Evolutionary conservation across 2,888 invertebrate genomes (phyloP), one percentile per base, ranked within the genome.

Genomic region (Sycophila texana): DNA sequence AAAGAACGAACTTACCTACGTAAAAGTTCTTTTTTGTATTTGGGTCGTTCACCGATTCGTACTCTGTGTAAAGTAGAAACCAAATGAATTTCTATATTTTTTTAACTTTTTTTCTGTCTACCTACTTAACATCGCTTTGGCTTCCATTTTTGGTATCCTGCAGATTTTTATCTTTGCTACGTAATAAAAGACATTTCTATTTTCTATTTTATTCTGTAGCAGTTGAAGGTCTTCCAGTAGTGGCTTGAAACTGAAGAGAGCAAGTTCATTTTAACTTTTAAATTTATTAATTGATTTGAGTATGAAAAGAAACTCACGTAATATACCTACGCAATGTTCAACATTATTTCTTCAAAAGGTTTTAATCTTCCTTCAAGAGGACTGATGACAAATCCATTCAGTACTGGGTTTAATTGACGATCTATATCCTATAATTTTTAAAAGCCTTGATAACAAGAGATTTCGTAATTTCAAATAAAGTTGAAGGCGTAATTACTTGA

Each of bases 311-410:
- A 53, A 53, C 4, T n/a, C 12, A 53, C 53, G 53, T 14, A 16
- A 16, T 53, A 16, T 70, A 66, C 83, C 84, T 82, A 88, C 90
- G 83, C 83, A 55, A 89, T 80, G 14, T 84, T 85, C 60, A 89
- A 86, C 53, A 87, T 85, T n/a, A 85, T 83, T 4, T 86, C 84
- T 81, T 89, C 87, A 72, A 88, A 89, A 3, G 89, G 86, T 30
- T 84, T 85, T 79, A 90, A 83, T 39, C 84, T 83, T n/a, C 89
- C 89, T 80, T 89, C 86, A 0, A 80, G 77, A 1, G 89, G 88
- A 51, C 81, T 73, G 57, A 90, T 84, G 18, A 82, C 79, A 70
- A 89, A 89, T 22, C 83, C 86, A 18, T 76, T 79, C 53, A 83
- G 86, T 26, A 78, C 83, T n/a, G 85, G 83, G 80, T 86, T 68